phyloP scores from a whole-genome alignment of 2,888 invertebrate species.

The Anthrax anthrax region DNA sequence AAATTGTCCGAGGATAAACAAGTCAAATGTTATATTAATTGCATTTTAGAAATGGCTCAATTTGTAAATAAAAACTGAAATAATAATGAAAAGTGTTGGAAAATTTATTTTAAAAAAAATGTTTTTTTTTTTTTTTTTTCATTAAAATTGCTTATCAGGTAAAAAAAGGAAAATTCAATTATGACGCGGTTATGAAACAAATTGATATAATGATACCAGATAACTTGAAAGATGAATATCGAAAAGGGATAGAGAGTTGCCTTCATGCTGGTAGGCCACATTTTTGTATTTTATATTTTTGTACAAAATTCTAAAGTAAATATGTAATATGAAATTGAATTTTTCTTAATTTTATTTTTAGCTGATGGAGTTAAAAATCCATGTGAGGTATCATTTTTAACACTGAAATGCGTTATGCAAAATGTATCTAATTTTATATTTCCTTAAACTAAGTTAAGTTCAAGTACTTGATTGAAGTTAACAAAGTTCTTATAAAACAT shows the following conservation, averaged over 20 bases:
- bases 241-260: conserved; percentile 21
- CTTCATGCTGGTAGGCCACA: conserved; percentile 18
- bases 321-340: too few relatives aligned
- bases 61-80: conserved; percentile 29
- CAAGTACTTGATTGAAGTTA: too few relatives aligned
- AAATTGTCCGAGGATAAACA: conserved; percentile 25
- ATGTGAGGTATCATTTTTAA: conserved; percentile 25
- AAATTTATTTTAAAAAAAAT: background rate
- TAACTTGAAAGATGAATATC: conserved; percentile 22
- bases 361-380: conserved; percentile 27
- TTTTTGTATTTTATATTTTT: background rate
- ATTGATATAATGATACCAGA: conserved; percentile 30
- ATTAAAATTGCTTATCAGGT: conserved; percentile 17
- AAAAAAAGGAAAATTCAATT: conserved; percentile 30
- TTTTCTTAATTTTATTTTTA: conserved; percentile 4
- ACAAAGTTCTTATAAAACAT: too few relatives aligned
- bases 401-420: conserved; percentile 21
- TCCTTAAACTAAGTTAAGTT: conserved; percentile 13
- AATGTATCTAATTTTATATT: conserved; percentile 25
- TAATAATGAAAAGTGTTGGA: background rate
- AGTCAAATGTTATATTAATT: conserved; percentile 39
- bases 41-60: conserved; percentile 39
- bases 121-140: background rate
- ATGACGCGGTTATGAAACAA: conserved; percentile 28
- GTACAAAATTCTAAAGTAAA: too few relatives aligned